A percentile compares a stretch with the other conserved stretches of the same genome.
Conservation (phyloP, 1,140 invertebrate species). For the Belonocnema kinseyi region DNA sequence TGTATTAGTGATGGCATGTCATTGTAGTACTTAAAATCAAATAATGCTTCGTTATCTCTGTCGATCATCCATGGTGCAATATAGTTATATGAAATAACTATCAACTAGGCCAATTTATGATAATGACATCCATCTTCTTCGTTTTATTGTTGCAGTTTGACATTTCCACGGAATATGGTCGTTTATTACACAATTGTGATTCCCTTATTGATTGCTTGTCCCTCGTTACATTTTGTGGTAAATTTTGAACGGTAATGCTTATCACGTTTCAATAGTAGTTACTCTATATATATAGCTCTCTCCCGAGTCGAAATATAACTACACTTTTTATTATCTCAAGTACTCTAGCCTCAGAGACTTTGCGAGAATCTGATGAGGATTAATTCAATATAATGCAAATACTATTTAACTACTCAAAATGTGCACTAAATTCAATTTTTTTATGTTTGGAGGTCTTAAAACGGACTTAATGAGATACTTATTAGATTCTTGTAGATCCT, state of each 20-base stretch:
- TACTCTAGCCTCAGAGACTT: no score
- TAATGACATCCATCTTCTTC: neutral
- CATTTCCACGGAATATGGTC: conserved; percentile 1
- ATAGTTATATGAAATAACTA: conserved; percentile 14
- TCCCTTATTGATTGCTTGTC: conserved; percentile 19
- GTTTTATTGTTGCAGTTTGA: conserved; percentile 11
- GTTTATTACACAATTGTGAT: conserved; percentile 7
- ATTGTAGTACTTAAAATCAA: conserved; percentile 3
- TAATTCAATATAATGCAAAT: no score
- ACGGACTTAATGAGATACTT: no score
- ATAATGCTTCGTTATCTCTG: conserved; percentile 24
- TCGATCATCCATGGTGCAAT: conserved; percentile 3
- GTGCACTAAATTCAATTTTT: no score
- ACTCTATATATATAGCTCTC: no score
- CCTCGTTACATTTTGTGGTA: neutral
- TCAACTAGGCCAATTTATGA: conserved; percentile 11
- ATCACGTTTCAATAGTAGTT: neutral
- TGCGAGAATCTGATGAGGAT: no score
- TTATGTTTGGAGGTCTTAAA: no score
- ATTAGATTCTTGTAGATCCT: no score
- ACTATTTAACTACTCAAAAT: no score
- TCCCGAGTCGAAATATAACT: no score
- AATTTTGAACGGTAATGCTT: neutral
- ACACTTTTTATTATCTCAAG: neutral
- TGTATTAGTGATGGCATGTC: neutral